These are phyloP conservation scores for Xyliphius kryptos DNA, from an alignment of 2,113 vertebrate genomes.

Conservation along the genomic window DNA sequence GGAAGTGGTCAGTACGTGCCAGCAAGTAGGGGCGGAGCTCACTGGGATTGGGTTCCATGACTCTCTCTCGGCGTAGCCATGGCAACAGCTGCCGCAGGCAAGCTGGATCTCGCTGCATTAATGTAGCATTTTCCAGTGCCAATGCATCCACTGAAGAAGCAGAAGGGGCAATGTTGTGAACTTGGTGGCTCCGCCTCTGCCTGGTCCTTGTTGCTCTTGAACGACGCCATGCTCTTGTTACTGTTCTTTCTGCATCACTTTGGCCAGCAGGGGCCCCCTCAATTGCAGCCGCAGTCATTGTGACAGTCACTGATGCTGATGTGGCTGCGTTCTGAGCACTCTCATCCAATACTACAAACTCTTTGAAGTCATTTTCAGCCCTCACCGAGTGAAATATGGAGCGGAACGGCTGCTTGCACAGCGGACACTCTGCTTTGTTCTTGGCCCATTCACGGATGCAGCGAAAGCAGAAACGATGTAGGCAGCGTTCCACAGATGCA, in stretches of 20 bases:
- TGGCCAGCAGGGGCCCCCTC: conserved; percentile 61
- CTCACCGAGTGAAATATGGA: conserved; percentile 93
- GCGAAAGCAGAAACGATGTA: conserved; percentile 91
- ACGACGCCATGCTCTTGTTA: conserved; percentile 37
- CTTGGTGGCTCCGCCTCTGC: conserved; percentile 55
- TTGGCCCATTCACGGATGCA: conserved; percentile 97
- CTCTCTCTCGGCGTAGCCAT: conserved; percentile 80
- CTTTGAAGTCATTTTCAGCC: conserved; percentile 88
- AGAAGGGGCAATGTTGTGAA: not conserved
- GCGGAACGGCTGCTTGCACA: conserved; percentile 92
- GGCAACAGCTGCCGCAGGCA: conserved; percentile 82
- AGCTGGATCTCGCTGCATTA: too few relatives aligned
- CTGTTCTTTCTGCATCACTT: conserved; percentile 67
- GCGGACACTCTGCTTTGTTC: conserved; percentile 94
- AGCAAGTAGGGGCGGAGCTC: conserved; percentile 84
- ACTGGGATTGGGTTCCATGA: not conserved
- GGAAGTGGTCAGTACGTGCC: conserved; percentile 75
- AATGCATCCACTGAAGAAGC: conserved; percentile 69
- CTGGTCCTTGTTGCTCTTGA: not conserved
- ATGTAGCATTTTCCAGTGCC: too few relatives aligned
- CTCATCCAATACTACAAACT: conserved; percentile 72
- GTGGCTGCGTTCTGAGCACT: conserved; percentile 41
- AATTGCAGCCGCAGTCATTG: conserved; percentile 42
- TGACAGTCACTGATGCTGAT: not conserved
- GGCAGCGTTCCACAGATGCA: conserved; percentile 81